Percentiles rank a stretch among this genome's conserved stretches.
These are phyloP conservation scores for Myrmecophaga tridactyla DNA, from an alignment of 2,113 vertebrate species.

Conservation along the genomic window DNA sequence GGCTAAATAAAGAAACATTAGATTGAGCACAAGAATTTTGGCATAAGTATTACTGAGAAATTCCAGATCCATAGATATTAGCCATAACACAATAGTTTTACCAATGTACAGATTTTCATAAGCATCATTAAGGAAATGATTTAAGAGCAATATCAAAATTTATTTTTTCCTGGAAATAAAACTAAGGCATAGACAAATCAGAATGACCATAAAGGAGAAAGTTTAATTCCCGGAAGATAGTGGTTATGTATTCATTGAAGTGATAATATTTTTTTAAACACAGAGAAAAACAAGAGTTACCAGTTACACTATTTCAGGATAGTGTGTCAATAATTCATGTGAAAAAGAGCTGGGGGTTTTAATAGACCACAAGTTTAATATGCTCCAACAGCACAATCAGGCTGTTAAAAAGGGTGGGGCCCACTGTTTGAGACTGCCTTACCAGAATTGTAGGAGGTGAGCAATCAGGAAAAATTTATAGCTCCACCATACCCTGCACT, in stretches of 20 bases:
- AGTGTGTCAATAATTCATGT: not conserved
- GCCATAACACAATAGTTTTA: not conserved
- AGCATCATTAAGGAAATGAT: slow-evolving; percentile 44
- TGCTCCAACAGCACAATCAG: not conserved
- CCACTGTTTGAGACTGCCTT: not conserved
- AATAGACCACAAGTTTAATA: not conserved
- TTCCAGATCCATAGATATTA: slow-evolving; percentile 36
- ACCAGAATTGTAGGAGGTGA: not conserved
- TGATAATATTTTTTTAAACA: not conserved
- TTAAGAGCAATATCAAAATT: not conserved
- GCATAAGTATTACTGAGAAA: not conserved
- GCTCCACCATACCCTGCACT: not conserved
- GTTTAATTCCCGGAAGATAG: not conserved
- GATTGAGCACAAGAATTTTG: slow-evolving; percentile 18
- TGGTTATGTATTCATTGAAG: not conserved
- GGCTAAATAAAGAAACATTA: slow-evolving; percentile 36
- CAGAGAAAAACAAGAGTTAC: slow-evolving; percentile 24
- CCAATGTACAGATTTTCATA: not conserved
- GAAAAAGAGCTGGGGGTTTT: not conserved
- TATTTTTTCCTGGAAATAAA: slow-evolving; percentile 26
- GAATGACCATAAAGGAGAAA: slow-evolving; percentile 4
- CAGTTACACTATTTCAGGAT: not conserved
- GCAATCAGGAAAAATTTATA: not conserved
- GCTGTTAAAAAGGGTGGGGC: not conserved
- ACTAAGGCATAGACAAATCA: slow-evolving; percentile 15